Percentiles rank a stretch among this genome's conserved stretches.
phyloP scores from a whole-genome alignment of 2,797 vertebrate species.

The Novumbra hubbsi region DNA sequence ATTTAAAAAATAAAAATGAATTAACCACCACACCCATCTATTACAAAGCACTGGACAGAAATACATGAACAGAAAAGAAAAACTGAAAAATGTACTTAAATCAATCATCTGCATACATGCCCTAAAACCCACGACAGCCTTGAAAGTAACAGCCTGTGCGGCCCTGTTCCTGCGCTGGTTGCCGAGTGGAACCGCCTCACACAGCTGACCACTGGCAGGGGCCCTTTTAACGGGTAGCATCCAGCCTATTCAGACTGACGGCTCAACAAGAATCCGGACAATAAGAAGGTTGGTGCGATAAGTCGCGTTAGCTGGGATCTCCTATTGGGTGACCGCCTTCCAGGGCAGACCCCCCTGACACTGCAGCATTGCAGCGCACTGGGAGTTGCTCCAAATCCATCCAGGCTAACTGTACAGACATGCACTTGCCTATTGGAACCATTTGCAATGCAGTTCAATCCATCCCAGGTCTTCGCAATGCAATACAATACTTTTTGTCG shows the following conservation, averaged over 20 bases:
- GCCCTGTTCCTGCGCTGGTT: conserved; percentile 7
- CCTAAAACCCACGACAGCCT: background rate
- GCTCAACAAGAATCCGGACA: conserved; percentile 26
- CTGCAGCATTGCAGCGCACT: conserved; percentile 82
- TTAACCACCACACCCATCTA: background rate
- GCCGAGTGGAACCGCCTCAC: background rate
- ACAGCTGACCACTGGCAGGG: conserved; percentile 12
- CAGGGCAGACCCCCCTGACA: conserved; percentile 56
- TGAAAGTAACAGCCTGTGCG: background rate
- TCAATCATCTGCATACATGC: background rate
- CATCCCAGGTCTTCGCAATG: conserved; percentile 8
- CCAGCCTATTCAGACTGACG: conserved; percentile 24
- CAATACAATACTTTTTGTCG: conserved; percentile 45
- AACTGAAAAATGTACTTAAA: conserved; percentile 2
- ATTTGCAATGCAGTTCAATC: conserved; percentile 10
- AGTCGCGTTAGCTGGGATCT: background rate
- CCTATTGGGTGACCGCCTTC: background rate
- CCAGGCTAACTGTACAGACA: conserved; percentile 35
- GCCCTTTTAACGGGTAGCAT: conserved; percentile 9
- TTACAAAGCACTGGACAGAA: background rate
- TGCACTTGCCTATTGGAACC: background rate
- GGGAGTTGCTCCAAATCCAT: conserved; percentile 61
- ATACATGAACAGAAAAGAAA: background rate
- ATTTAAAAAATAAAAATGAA: conserved; percentile 20
- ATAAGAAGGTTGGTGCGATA: background rate